phyloP scores from a whole-genome alignment of 1,140 invertebrate species.

The Scaptomyza hsui region DNA sequence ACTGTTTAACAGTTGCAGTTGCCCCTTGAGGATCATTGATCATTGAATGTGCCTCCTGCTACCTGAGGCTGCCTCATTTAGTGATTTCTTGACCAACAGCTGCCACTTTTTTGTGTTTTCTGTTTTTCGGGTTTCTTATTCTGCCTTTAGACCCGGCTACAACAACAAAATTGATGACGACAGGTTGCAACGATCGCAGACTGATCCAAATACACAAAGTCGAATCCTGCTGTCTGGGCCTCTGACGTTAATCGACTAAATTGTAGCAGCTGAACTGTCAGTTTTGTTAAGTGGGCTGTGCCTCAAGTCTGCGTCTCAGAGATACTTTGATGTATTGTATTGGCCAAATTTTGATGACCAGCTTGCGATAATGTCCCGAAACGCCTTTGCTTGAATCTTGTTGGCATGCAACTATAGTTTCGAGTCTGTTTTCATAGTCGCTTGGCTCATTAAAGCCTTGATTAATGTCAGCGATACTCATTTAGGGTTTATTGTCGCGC shows the following conservation, averaged over 20 bases:
- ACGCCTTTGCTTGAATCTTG: conserved; percentile 23
- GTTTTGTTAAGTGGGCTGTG: conserved; percentile 74
- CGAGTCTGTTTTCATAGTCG: conserved; percentile 9
- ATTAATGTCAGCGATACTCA: conserved; percentile 61
- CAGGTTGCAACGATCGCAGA: conserved; percentile 64
- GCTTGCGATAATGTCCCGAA: conserved; percentile 39
- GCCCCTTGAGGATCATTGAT: conserved; percentile 52
- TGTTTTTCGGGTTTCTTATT: background rate
- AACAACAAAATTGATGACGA: conserved; percentile 77
- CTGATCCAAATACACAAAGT: conserved; percentile 35
- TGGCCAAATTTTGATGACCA: conserved; percentile 56
- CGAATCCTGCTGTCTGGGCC: conserved; percentile 34
- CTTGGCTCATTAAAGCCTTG: conserved; percentile 59
- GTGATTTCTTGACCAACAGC: conserved; percentile 69
- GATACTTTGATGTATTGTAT: conserved; percentile 60
- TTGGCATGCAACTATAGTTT: conserved; percentile 34
- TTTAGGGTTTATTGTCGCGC: conserved; percentile 52
- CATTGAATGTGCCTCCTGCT: conserved; percentile 63
- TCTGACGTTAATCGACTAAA: conserved; percentile 82
- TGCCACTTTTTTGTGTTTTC: conserved; percentile 49
- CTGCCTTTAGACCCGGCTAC: conserved; percentile 2
- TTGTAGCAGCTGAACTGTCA: conserved; percentile 82
- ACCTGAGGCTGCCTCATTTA: conserved; percentile 65
- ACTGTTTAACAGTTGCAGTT: conserved; percentile 33
- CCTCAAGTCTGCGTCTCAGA: conserved; percentile 43